These are phyloP conservation scores for Anniella stebbinsi DNA, from an alignment of 2,797 vertebrate genomes.

Conservation along the genomic window DNA sequence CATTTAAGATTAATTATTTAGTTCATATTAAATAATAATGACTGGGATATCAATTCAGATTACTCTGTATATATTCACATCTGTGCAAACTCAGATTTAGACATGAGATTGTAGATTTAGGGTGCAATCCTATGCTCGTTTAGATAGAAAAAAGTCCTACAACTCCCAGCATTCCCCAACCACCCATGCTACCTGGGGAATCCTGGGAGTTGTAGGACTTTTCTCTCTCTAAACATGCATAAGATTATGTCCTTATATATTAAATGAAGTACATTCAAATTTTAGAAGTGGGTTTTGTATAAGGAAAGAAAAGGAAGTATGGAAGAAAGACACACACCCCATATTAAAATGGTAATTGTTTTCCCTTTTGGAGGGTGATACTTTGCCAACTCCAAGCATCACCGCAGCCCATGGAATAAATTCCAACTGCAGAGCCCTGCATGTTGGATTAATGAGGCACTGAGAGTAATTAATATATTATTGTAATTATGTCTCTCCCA, in stretches of 20 bases:
- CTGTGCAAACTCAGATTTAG: not conserved
- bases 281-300: not conserved
- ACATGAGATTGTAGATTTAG: not conserved
- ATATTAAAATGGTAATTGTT: not conserved
- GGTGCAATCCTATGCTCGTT: too few relatives aligned
- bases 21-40: constrained; percentile 8
- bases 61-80: not conserved
- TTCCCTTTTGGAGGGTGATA: not conserved
- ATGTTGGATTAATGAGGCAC: not conserved
- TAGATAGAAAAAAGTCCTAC: too few relatives aligned
- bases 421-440: too few relatives aligned
- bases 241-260: not conserved
- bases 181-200: too few relatives aligned
- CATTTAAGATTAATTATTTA: not conserved
- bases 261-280: not conserved
- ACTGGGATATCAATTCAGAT: not conserved
- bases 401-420: not conserved
- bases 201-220: too few relatives aligned
- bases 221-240: too few relatives aligned
- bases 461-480: not conserved
- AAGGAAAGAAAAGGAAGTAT: not conserved
- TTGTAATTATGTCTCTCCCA: not conserved
- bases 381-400: too few relatives aligned
- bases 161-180: too few relatives aligned
- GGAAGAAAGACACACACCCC: not conserved